Percentiles rank a stretch among this genome's conserved stretches.
Evolutionary conservation across 2,797 vertebrate genomes (phyloP).

Genomic region (Eulemur albifrons): DNA sequence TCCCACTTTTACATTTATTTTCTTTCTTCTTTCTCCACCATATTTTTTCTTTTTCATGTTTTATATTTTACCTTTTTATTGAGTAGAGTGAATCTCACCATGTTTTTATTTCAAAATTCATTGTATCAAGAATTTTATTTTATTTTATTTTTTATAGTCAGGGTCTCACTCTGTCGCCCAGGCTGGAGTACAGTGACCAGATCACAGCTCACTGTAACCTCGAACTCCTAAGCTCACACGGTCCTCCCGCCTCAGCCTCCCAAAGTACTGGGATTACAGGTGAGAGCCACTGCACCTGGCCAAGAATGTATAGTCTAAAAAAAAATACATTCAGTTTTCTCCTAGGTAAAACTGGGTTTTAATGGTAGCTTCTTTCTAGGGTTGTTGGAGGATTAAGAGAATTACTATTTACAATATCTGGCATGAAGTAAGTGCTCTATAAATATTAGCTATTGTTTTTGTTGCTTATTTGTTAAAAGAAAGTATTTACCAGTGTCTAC

Average conservation of each 20-base stretch:
- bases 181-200: too few species aligned
- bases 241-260: too few species aligned
- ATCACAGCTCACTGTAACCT: too few species aligned
- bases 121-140: neutral
- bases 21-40: neutral
- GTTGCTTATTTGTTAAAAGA: neutral
- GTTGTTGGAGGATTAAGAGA: neutral
- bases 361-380: neutral
- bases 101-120: conserved; percentile 15
- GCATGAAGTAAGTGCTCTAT: neutral
- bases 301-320: neutral
- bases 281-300: too few species aligned
- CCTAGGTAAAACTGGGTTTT: neutral
- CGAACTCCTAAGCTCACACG: too few species aligned
- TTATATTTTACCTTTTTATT: neutral
- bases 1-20: neutral
- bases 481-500: neutral
- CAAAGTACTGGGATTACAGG: too few species aligned
- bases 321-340: neutral
- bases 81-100: neutral
- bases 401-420: conserved; percentile 16
- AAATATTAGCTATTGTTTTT: neutral
- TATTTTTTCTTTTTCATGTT: neutral
- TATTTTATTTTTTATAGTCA: neutral
- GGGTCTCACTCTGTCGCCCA: too few species aligned